Conservation (phyloP, 2,113 vertebrate genomes). For the Lonchura striata region DNA sequence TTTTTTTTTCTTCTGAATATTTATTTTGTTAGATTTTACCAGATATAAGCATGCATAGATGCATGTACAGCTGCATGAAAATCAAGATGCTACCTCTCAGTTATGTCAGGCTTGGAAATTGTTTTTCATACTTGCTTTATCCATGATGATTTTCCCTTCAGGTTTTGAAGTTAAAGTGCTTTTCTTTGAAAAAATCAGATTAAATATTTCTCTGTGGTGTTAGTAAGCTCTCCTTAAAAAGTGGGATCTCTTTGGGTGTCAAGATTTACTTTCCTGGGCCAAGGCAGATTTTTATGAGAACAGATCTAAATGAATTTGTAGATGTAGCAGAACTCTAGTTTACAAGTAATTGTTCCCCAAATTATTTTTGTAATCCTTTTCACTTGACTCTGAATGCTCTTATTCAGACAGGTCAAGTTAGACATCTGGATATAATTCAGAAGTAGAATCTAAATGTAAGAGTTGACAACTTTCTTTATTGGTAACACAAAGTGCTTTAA, state of each 20-base stretch:
- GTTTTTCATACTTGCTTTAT: neutral
- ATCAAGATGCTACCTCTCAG: neutral
- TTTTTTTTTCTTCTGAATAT: neutral
- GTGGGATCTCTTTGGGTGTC: neutral
- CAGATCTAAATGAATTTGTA: neutral
- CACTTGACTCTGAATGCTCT: neutral
- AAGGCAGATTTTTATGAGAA: neutral
- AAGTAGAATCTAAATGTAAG: neutral
- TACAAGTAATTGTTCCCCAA: neutral
- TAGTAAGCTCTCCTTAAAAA: neutral
- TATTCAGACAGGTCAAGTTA: neutral
- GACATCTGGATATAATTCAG: neutral
- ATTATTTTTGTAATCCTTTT: neutral
- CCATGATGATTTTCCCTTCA: neutral
- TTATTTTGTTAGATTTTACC: neutral
- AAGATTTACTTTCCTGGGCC: neutral
- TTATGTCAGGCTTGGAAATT: neutral
- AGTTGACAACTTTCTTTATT: neutral
- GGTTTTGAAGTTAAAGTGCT: neutral
- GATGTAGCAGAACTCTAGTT: neutral
- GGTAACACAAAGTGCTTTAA: neutral
- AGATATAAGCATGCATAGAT: neutral
- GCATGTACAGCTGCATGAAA: neutral
- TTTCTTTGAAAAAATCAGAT: neutral
- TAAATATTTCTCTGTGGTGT: neutral